Base-by-base conservation (phyloP, 2,888 invertebrate genomes). In the Unio pictorum region DNA sequence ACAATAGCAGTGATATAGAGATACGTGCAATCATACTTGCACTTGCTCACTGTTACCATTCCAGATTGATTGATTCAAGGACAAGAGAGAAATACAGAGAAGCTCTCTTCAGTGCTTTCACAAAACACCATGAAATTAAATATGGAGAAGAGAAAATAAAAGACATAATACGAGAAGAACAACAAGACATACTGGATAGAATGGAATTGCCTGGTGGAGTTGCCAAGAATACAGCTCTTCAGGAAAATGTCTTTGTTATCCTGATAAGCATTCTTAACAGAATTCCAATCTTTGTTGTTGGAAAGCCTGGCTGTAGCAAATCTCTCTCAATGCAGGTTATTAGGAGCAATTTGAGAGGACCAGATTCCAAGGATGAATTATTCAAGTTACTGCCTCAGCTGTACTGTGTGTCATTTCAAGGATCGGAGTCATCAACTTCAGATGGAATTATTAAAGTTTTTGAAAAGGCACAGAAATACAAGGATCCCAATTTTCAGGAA, bases 291-390 rank as follows among this genome's bases (percentile, higher is more conserved):
- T 84, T 84, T 71, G 68, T 84, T 5, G 82, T 84, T 57, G 84
- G 84, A 15, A 81, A 84, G 69, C 83, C 84, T 11, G 84, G 84
- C 1, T 84, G 82, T 62, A 82, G 82, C 67, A 84, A 84, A 63
- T 84, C 84, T 8, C 59, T 84, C 26, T 81, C 84, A 55, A 75
- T 84, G 72, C 82, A 83, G 58, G 58, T 83, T 4, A 79, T 84
- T 6, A 72, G 75, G 68, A 81, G 76, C 56, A 84, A 83, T 62
- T 65, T 84, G 15, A 66, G 82, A 54, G 84, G 84, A n/a, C 76
- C 75, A 68, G 81, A 82, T 67, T 82, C 84, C 1, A 73, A 70
- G 65, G 73, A 84, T 74, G 61, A 59, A 6, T 79, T 81, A 23
- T 80, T 84, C 59, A 74, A 76, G 61, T 62, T 54, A 18, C 58